phyloP scores from a whole-genome alignment of 2,113 vertebrate species.

The Xiphophorus maculatus region DNA sequence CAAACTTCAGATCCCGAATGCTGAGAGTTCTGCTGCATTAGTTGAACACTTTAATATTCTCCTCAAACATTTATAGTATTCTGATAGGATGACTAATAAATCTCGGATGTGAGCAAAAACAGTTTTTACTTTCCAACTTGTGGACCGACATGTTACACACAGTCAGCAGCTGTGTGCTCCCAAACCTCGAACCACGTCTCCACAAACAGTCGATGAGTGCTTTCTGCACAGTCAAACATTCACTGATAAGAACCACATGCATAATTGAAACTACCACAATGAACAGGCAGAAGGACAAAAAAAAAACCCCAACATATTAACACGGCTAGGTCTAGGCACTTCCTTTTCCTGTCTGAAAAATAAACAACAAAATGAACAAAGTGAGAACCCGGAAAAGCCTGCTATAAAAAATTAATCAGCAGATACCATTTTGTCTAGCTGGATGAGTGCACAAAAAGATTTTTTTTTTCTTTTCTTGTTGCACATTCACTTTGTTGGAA shows the following conservation, averaged over 20 bases:
- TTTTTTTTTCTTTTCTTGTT: conserved; percentile 11
- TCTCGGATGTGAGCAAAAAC: not conserved
- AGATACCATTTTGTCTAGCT: conserved; percentile 56
- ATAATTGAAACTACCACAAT: conserved; percentile 74
- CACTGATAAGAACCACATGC: conserved; percentile 69
- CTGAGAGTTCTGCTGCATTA: conserved; percentile 17
- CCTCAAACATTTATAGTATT: conserved; percentile 17
- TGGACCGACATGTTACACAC: conserved; percentile 2
- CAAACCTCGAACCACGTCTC: conserved; percentile 28
- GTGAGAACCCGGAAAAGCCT: conserved; percentile 47
- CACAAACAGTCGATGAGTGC: conserved; percentile 52
- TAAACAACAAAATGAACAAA: conserved; percentile 68
- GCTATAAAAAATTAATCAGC: conserved; percentile 64
- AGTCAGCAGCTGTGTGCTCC: conserved; percentile 42
- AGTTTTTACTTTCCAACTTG: conserved; percentile 7
- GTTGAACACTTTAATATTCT: conserved; percentile 22
- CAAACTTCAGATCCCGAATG: conserved; percentile 28
- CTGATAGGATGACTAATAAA: conserved; percentile 21
- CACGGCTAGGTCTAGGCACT: conserved; percentile 18
- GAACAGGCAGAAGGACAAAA: conserved; percentile 42
- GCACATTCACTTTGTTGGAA: conserved; percentile 1
- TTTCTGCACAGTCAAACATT: conserved; percentile 65
- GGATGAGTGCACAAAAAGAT: conserved; percentile 36
- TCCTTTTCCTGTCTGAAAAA: conserved; percentile 52
- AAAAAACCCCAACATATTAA: conserved; percentile 25